Percentiles rank a stretch among this genome's conserved stretches.
Conservation (phyloP, 2,113 vertebrate species). For the Monopterus albus region DNA sequence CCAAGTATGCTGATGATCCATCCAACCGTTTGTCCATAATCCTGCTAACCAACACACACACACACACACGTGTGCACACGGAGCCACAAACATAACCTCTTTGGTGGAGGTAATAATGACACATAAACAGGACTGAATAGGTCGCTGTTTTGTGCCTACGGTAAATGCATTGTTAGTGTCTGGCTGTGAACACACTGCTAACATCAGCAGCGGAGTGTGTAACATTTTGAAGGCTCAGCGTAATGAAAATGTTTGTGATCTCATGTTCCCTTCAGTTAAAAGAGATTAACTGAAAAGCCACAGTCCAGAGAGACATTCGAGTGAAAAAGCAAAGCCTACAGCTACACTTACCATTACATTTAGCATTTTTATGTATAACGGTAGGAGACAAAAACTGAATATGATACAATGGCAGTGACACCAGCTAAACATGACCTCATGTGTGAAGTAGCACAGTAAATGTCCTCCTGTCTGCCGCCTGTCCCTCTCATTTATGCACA, state of each 20-base stretch:
- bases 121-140: too few species aligned
- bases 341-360: slow-evolving; percentile 20
- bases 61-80: too few species aligned
- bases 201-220: not conserved
- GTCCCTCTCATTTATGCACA: slow-evolving; percentile 30
- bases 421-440: slow-evolving; percentile 33
- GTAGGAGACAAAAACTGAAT: slow-evolving; percentile 22
- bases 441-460: slow-evolving; percentile 3
- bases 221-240: slow-evolving; percentile 21
- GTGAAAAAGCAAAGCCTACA: slow-evolving; percentile 34
- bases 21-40: too few species aligned
- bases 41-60: too few species aligned
- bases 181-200: not conserved
- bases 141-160: too few species aligned
- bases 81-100: too few species aligned
- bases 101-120: too few species aligned
- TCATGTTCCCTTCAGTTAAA: slow-evolving; percentile 28
- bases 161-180: too few species aligned
- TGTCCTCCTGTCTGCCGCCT: not conserved
- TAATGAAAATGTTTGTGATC: slow-evolving; percentile 37
- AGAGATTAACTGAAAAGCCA: slow-evolving; percentile 59
- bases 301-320: slow-evolving; percentile 30
- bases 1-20: too few species aligned
- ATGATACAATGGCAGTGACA: slow-evolving; percentile 12
- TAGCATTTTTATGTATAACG: slow-evolving; percentile 28